Evolutionary conservation across 2,113 vertebrate species (phyloP).

Genomic region (Pelvicachromis taeniatus): DNA sequence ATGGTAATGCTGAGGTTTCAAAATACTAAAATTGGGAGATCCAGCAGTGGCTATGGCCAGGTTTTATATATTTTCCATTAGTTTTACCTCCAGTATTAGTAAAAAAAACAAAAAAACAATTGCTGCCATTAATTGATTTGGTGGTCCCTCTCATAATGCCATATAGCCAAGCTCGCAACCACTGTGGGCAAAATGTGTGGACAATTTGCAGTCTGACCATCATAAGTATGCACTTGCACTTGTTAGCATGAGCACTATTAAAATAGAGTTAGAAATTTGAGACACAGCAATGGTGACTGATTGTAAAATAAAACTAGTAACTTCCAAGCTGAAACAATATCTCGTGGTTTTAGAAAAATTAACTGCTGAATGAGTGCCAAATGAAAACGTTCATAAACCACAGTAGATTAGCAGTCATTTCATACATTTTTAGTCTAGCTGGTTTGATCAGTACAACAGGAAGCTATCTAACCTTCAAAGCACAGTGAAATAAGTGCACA

Average conservation of each 20-base stretch:
- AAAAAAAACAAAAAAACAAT: no score
- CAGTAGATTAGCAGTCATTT: not conserved
- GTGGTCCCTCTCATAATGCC: no score
- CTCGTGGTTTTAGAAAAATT: not conserved
- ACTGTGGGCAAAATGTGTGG: no score
- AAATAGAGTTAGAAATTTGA: not conserved
- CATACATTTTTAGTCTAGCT: not conserved
- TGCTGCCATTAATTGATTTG: no score
- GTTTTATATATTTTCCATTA: no score
- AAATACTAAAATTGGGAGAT: not conserved
- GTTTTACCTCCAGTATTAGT: no score
- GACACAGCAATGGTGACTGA: not conserved
- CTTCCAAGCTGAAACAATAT: not conserved
- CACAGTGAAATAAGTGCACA: not conserved
- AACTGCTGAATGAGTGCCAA: not conserved
- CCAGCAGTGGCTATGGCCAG: no score
- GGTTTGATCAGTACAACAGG: not conserved
- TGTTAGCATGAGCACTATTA: not conserved
- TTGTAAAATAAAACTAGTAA: not conserved
- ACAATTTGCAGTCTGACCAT: no score
- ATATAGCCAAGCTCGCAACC: no score
- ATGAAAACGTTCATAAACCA: not conserved
- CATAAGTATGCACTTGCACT: not conserved
- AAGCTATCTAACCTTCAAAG: not conserved
- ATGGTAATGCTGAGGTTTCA: not conserved